Conservation (phyloP, 2,797 vertebrate genomes). For the Manis pentadactyla region DNA sequence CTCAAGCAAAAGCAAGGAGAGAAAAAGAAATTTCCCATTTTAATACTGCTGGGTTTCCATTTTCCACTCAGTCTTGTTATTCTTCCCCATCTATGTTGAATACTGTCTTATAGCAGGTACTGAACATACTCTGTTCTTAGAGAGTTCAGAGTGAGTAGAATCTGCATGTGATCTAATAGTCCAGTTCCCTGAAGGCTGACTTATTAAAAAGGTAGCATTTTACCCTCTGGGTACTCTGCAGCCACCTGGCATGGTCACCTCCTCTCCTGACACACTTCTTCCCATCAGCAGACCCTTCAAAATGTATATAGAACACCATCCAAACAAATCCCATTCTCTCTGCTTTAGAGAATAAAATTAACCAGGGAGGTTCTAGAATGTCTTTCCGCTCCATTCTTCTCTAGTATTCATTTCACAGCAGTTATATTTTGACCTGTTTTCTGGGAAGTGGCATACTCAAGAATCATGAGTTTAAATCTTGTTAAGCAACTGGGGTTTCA, state of each 20-base stretch:
- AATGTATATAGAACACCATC: neutral
- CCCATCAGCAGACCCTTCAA: neutral
- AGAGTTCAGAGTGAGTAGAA: neutral
- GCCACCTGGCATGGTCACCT: neutral
- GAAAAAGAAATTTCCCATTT: neutral
- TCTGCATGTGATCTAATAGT: neutral
- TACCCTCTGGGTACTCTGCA: neutral
- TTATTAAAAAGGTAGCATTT: neutral
- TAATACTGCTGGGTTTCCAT: neutral
- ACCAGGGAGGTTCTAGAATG: neutral
- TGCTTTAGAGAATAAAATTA: conserved; percentile 35
- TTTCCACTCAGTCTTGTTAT: neutral
- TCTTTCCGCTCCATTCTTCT: neutral
- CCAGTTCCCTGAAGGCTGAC: neutral
- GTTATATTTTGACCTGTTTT: neutral
- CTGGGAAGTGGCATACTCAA: neutral
- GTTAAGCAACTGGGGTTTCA: neutral
- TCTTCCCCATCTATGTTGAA: neutral
- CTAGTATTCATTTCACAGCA: neutral
- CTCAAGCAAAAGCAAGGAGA: neutral
- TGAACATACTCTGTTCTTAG: neutral
- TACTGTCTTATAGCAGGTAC: neutral
- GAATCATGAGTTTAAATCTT: neutral
- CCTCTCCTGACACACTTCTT: neutral
- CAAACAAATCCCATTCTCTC: neutral